Base-by-base conservation (phyloP, 2,113 vertebrate genomes). In the Cervus canadensis region DNA sequence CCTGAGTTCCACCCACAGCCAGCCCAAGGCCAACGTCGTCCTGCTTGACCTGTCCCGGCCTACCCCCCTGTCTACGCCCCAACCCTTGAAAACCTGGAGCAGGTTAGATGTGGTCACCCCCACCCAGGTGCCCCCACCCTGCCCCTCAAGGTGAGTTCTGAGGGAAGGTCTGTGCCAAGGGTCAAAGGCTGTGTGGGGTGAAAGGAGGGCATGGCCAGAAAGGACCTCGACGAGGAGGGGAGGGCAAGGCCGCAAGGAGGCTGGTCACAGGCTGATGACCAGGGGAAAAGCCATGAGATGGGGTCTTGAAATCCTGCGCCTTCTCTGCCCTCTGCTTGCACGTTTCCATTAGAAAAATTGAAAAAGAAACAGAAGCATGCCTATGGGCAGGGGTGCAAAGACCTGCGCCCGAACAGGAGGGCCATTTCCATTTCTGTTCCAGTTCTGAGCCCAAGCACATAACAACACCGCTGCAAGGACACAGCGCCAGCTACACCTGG, bases 401-500 rank as follows among this genome's bases (percentile, higher is more conserved):
- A 26, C 4, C 0, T 6, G 33, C 16, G 21, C 62, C n/a, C 16
- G 1, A 40, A 88, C 16, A 17, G 23, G 50, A 81, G 45, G 93
- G 76, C 54, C 17, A 3, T 19, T 86, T 40, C 43, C 10, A 7
- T 19, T 67, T 59, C 84, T 40, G 54, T 23, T 33, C 74, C 33
- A 54, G 26, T 40, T 86, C 30, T 43, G 52, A 56, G 43, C 30
- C 2, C 1, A 56, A 43, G 23, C 48, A 21, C 5, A 16, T 6
- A 30, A 79, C 21, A 23, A 64, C 10, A n/a, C 2, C 0, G 1
- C 16, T 16, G 40, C 30, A 23, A 50, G 16, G 45, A 43, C 10
- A 3, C 13, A 30, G 2, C 0, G 0, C 2, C 28, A 60, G 13
- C 82, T 40, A 56, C 33, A 8, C 16, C n/a, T 13, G 59, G 43